These are phyloP conservation scores for Volucella zonaria DNA, from an alignment of 2,888 invertebrate species.

Conservation along the genomic window DNA sequence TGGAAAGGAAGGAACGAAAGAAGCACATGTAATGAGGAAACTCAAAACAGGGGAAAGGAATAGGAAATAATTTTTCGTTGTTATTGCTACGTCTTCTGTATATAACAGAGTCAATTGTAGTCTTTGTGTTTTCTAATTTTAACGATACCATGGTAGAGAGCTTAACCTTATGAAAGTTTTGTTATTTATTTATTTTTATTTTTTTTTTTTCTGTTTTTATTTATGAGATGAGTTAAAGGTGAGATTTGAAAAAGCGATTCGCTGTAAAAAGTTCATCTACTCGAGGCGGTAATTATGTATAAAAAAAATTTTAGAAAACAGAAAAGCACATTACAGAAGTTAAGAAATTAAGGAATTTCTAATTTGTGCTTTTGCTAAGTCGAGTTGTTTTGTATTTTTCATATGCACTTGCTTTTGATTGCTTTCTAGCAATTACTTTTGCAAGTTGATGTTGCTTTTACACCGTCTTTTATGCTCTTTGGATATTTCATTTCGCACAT, in stretches of 20 bases:
- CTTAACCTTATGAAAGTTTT: neutral
- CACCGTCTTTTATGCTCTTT: no score
- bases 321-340: neutral
- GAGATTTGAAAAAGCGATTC: slow-evolving; percentile 24
- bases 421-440: no score
- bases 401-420: no score
- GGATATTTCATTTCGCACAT: no score
- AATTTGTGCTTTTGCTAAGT: no score
- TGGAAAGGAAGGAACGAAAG: slow-evolving; percentile 1
- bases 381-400: no score
- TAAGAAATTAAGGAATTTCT: no score
- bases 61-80: slow-evolving; percentile 36
- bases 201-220: neutral
- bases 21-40: slow-evolving; percentile 48
- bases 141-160: slow-evolving; percentile 6
- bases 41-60: slow-evolving; percentile 14
- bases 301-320: neutral
- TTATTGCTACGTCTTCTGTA: slow-evolving; percentile 40
- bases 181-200: neutral
- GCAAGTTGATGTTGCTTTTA: no score
- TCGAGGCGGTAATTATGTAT: neutral
- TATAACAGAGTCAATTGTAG: slow-evolving; percentile 32
- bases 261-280: slow-evolving; percentile 2
- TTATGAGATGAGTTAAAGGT: slow-evolving; percentile 17
- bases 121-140: slow-evolving; percentile 42